Percentiles rank a stretch among this genome's conserved stretches.
phyloP scores from a whole-genome alignment of 2,888 invertebrate genomes.

The Oscheius myriophilus region DNA sequence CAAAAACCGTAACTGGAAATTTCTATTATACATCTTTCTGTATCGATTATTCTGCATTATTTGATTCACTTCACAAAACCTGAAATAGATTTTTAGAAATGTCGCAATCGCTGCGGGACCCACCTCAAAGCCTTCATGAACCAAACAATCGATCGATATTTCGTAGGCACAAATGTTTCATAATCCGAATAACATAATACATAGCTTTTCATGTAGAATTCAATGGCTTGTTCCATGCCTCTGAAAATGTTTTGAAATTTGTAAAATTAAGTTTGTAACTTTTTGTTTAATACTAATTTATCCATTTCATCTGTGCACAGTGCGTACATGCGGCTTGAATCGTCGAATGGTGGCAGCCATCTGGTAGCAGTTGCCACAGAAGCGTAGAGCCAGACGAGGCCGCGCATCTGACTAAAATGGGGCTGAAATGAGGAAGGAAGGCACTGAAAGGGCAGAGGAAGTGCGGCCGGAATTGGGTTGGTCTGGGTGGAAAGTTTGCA shows the following conservation, averaged over 20 bases:
- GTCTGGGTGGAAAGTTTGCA: too few species aligned
- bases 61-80: constrained; percentile 62
- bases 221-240: constrained; percentile 15
- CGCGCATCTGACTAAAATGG: too few species aligned
- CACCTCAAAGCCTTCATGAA: constrained; percentile 51
- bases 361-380: constrained; percentile 26
- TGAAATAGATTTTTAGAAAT: constrained; percentile 31
- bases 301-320: constrained; percentile 55
- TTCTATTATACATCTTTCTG: constrained; percentile 47
- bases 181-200: constrained; percentile 49
- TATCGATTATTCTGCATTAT: constrained; percentile 45
- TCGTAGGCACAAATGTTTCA: constrained; percentile 39
- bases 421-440: too few species aligned
- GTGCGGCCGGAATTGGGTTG: too few species aligned
- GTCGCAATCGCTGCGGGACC: not conserved
- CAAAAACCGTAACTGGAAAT: constrained; percentile 62
- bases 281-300: constrained; percentile 10
- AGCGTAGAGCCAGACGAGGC: not conserved
- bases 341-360: constrained; percentile 51
- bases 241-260: not conserved
- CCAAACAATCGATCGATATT: constrained; percentile 51
- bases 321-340: constrained; percentile 40
- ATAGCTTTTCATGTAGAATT: constrained; percentile 47
- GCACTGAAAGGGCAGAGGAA: too few species aligned
- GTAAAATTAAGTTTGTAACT: not conserved